Conservation (phyloP, 2,113 vertebrate species). For the Catharus minimus region DNA sequence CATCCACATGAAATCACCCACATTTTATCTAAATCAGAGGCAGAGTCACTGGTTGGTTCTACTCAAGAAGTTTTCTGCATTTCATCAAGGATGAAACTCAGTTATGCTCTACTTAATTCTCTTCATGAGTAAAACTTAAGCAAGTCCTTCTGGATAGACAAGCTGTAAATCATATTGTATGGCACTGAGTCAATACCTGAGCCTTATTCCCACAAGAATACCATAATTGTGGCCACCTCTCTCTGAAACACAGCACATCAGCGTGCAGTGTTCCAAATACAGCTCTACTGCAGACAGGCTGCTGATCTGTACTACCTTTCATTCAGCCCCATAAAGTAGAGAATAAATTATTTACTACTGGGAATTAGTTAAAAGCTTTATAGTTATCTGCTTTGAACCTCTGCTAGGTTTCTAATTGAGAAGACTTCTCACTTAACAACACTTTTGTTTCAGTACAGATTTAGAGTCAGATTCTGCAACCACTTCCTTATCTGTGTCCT, state of each 20-base stretch:
- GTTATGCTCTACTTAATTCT: not conserved
- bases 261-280: not conserved
- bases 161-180: not conserved
- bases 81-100: not conserved
- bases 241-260: not conserved
- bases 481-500: slow-evolving; percentile 54
- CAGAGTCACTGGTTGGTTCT: not conserved
- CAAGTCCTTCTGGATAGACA: not conserved
- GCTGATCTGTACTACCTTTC: not conserved
- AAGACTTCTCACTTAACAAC: not conserved
- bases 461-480: slow-evolving; percentile 43
- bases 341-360: not conserved
- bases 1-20: not conserved
- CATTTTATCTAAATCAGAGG: not conserved
- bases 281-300: not conserved
- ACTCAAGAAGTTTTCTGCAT: not conserved
- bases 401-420: not conserved
- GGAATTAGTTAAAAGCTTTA: not conserved
- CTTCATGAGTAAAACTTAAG: not conserved
- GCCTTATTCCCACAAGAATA: not conserved
- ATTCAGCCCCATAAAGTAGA: not conserved
- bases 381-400: not conserved
- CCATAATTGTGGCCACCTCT: accelerated
- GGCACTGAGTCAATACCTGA: not conserved
- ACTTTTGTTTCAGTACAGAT: slow-evolving; percentile 25